Evolutionary conservation across 2,113 vertebrate species (phyloP), one percentile per base, ranked within the genome.

Genomic region (Misgurnus mizolepis): DNA sequence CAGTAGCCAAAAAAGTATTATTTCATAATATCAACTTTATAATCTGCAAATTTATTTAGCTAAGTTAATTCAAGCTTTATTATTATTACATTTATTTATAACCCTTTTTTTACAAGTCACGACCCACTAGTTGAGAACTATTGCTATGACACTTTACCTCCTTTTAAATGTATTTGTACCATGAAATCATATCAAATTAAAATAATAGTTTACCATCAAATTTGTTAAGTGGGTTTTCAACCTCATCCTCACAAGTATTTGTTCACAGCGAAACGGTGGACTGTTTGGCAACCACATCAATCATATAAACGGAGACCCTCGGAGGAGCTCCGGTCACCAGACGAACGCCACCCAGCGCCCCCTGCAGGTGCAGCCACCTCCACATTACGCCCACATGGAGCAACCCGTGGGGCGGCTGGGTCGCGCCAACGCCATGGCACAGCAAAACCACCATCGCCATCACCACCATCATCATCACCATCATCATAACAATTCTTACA

Each of bases 291-390:
- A 98, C 91, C 96, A 99, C 83, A 88, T 99, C 89, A 95, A 94
- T 89, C 94, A 96, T 80, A 94, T 98, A 93, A 95, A 94, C 86
- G 96, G 94, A 85, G 96, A 97, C 85, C 95, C 98, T 82, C 95
- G 94, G 85, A 93, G 93, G 83, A 93, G 96, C 83, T 94, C 95
- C 22, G 93, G 94, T 85, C 96, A 96, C 71, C 98, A 98, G 86
- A 99, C 96, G 90, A 98, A 98, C 87, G 96, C 96, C 81, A 98
- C 96, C 4, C 96, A 98, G 89, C 95, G 98, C 69, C 98, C 98
- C 80, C 94, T 99, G 81, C 96, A 99, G 73, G 96, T 99, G 86
- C 96, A 98, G 90, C 95, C 96, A 70, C 95, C 96, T 64, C 95
- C 97, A 70, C 90, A 95, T 89, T 96, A 95, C 56, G 94, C 94